Base-by-base conservation (phyloP, 2,797 vertebrate genomes). In the Chaunax sp. region DNA sequence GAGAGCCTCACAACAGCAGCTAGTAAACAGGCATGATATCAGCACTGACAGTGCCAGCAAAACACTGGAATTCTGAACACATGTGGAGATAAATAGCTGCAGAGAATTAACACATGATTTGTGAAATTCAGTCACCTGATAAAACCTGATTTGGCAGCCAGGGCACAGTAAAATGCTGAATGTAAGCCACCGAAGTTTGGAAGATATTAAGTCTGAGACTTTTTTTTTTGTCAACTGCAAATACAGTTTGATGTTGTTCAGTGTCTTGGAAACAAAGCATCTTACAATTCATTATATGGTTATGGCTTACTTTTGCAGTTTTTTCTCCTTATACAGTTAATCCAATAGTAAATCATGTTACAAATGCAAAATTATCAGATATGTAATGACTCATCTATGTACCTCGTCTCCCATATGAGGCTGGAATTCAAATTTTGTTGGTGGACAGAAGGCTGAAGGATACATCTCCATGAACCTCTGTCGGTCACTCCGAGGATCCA, bases 381-480 rank as follows among this genome's bases (percentile, higher is more conserved):
- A 9, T 55, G 16, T 1, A 10, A 20, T 49, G 19, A 33, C 20
- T 16, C 9, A 43, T 19, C 22, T 16, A 20, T 83, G 82, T 92
- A 99, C 98, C 96, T 99, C 97, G 69, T 99, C 98, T 49, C 98
- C 98, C 96, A 99, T 98, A 81, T 99, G 98, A 83, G 98, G 87
- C 77, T 99, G 98, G 89, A 98, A 99, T 79, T 99, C 98, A 85
- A 99, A 99, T 76, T 97, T 98, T 71, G 95, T 51, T 0, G 98
- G 97, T 20, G 98, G 98, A 70, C 98, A 99, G 92, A 99, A 99
- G 0, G 97, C 96, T 0, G 94, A 94, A 5, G 97, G 97, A 87
- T 95, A 99, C 97, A 98, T 97, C 92, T 99, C 98, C 97, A 99
- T 97, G 83, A 99, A 98, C 75, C 98, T 94, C 92, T 99, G 98